Percentiles rank a stretch among this genome's conserved stretches.
Evolutionary conservation across 2,888 invertebrate genomes (phyloP).

Genomic region (Zygaena filipendulae): DNA sequence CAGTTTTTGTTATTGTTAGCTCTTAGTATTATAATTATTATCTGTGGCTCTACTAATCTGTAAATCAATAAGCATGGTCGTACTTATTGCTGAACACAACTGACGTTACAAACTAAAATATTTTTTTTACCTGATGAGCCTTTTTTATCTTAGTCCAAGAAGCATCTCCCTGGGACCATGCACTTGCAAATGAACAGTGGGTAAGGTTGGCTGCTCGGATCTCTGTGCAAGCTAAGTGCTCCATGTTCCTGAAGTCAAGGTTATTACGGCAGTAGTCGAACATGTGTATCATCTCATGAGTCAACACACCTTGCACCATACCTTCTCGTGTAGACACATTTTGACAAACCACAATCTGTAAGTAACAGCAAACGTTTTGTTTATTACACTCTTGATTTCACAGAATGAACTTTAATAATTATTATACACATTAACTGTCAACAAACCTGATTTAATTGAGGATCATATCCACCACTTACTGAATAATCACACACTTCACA

Average conservation of each 20-base stretch:
- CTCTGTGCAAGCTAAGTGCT: slow-evolving; percentile 96
- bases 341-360: slow-evolving; percentile 89
- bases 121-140: slow-evolving; percentile 76
- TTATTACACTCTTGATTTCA: not conserved
- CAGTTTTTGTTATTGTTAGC: too few species aligned
- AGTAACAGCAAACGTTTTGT: slow-evolving; percentile 19
- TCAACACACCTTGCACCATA: slow-evolving; percentile 82
- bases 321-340: slow-evolving; percentile 78
- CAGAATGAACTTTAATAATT: not conserved
- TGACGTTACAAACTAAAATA: too few species aligned
- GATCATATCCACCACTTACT: slow-evolving; percentile 93
- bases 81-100: slow-evolving; percentile 4
- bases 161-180: slow-evolving; percentile 81
- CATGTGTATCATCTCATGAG: slow-evolving; percentile 97
- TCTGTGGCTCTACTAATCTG: too few species aligned
- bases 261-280: slow-evolving; percentile 93
- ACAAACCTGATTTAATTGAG: slow-evolving; percentile 76
- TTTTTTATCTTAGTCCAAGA: slow-evolving; percentile 76
- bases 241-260: slow-evolving; percentile 87
- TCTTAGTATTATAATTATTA: too few species aligned
- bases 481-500: slow-evolving; percentile 89
- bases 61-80: too few species aligned
- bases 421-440: not conserved
- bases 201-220: slow-evolving; percentile 94
- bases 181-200: slow-evolving; percentile 89